Base-by-base conservation (phyloP, 2,113 vertebrate genomes). In the Cichladusa arquata region DNA sequence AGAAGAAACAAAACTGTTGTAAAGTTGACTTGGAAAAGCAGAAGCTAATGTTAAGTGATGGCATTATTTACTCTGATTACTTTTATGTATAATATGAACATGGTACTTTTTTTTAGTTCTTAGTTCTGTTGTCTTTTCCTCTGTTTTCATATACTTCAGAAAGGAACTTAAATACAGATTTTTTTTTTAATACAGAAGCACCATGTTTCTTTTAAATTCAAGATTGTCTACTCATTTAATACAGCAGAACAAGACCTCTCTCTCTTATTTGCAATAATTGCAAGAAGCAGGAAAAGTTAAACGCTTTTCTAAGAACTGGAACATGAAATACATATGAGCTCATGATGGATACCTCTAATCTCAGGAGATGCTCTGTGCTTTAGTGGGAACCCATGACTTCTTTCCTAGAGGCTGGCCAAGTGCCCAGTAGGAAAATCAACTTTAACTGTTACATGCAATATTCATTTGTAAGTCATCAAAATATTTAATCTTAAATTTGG, bases 41-140 rank as follows among this genome's bases (percentile, higher is more conserved):
- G 58, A 65, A 42, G 24, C 11, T 92, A 19, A 19, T 42, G 3
- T 48, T 57, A 71, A 89, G 34, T 73, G n/a, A 76, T 96, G 86
- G 34, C 22, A 36, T 33, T 70, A n/a, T 62, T 79, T 65, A 16
- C 8, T 65, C 19, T 65, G 44, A 50, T 96, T 87, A 44, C 44
- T 97, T 88, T 93, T 94, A 90, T 89, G 96, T 96, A 45, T 72
- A 70, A 2, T 51, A 26, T 76, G 65, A 89, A 78, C 48, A 4
- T 4, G 2, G 50, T 72, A 71, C 9, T 78, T 34, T 58, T 80
- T 66, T 76, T 94, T 90, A 86, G 81, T 70, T 69, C 93, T 97
- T 86, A 62, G 9, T 88, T 74, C 19, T 85, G 13, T n/a, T 13
- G 4, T 34, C 6, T 50, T 72, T 85, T 74, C 57, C 8, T 47